Conservation (phyloP, 30 jellyfish, hydroid and myxozoan genomes). For the Catostylus mosaicus region DNA sequence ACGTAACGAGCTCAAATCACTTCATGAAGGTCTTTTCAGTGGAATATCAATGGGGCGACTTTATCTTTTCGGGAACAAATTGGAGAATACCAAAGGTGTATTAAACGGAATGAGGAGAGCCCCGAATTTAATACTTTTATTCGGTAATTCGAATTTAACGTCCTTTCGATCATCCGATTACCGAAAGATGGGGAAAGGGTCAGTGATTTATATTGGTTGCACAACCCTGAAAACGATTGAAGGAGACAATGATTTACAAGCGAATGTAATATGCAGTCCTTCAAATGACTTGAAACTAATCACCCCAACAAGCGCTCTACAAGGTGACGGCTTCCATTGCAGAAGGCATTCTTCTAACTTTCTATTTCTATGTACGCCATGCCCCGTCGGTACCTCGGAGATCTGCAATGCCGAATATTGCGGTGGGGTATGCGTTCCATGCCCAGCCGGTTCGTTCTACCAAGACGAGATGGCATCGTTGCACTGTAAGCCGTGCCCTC, state of each 20-base stretch:
- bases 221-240: conserved; percentile 11
- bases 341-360: no score
- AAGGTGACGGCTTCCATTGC: conserved; percentile 52
- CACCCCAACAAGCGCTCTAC: neutral
- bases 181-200: conserved; percentile 6
- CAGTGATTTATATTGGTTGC: conserved; percentile 29
- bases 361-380: conserved; percentile 36
- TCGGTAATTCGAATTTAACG: conserved; percentile 23
- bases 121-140: conserved; percentile 40
- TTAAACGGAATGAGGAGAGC: conserved; percentile 32
- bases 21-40: conserved; percentile 28
- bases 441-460: conserved; percentile 69
- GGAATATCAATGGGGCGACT: conserved; percentile 11
- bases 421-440: conserved; percentile 12
- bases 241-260: neutral
- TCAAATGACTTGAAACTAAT: neutral
- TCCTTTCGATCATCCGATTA: neutral
- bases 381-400: conserved; percentile 45
- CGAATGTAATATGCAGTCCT: conserved; percentile 47
- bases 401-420: neutral
- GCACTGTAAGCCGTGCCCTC: conserved; percentile 53
- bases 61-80: conserved; percentile 33
- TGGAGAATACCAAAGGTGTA: conserved; percentile 17
- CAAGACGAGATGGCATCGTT: conserved; percentile 62
- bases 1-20: neutral